Evolutionary conservation across 2,888 invertebrate species (phyloP).

Genomic region (Megaustenia siamemsis): DNA sequence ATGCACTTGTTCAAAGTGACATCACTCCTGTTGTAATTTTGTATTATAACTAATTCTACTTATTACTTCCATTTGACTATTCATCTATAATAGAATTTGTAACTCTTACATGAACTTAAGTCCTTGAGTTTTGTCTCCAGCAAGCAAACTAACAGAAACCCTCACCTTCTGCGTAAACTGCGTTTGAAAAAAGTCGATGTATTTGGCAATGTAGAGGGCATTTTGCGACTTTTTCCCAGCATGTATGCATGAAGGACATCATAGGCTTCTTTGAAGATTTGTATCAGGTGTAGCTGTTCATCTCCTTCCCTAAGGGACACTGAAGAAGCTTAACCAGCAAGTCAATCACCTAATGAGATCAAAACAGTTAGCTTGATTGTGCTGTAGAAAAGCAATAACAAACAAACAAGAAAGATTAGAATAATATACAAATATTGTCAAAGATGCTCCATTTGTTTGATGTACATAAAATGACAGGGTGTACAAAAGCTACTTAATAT

Average conservation of each 20-base stretch:
- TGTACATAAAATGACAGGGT: no score
- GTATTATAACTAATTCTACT: no score
- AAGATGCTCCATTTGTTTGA: no score
- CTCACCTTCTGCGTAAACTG: slow-evolving; percentile 76
- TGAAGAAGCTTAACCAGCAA: slow-evolving; percentile 78
- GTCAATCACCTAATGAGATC: slow-evolving; percentile 76
- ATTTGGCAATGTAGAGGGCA: slow-evolving; percentile 80
- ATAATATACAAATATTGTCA: no score
- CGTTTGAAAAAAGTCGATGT: slow-evolving; percentile 80
- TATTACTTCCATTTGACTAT: no score
- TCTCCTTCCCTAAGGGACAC: slow-evolving; percentile 75
- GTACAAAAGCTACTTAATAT: no score
- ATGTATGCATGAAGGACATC: slow-evolving; percentile 80
- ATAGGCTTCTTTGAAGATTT: slow-evolving; percentile 79
- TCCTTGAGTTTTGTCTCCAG: no score
- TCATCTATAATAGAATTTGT: no score
- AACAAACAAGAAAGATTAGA: not conserved
- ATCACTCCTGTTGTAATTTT: no score
- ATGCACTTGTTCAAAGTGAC: no score
- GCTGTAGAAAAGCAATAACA: not conserved
- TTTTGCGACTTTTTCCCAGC: slow-evolving; percentile 80
- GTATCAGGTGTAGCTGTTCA: slow-evolving; percentile 75
- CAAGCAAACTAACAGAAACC: not conserved
- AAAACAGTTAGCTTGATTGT: not conserved
- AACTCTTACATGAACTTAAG: no score